Percentiles rank a stretch among this genome's conserved stretches.
phyloP scores from a whole-genome alignment of 1,140 invertebrate species.

The Zaprionus ghesquierei region DNA sequence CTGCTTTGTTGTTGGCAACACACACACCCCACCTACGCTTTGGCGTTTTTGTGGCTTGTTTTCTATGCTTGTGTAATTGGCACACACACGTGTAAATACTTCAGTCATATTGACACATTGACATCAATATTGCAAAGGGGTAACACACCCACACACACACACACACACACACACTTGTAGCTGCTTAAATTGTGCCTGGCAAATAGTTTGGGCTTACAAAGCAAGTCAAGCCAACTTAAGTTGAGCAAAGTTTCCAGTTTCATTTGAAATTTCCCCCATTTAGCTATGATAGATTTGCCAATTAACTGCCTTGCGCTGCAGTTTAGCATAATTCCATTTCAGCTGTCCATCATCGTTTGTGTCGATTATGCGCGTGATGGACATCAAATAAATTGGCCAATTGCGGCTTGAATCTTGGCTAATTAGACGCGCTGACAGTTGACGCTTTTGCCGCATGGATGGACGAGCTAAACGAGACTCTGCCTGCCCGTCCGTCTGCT shows the following conservation, averaged over 20 bases:
- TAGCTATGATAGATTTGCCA: background rate
- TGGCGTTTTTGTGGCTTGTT: conserved; percentile 25
- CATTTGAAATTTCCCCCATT: background rate
- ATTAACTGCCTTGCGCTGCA: background rate
- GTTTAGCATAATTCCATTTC: background rate
- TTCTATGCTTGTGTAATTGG: conserved; percentile 71
- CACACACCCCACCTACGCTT: background rate
- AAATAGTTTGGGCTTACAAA: too few species aligned
- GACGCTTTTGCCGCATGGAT: too few species aligned
- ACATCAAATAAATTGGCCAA: conserved; percentile 37
- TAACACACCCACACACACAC: too few species aligned
- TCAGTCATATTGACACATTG: conserved; percentile 73
- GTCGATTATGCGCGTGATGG: conserved; percentile 23
- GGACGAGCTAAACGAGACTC: too few species aligned
- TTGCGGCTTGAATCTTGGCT: conserved; percentile 18
- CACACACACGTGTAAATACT: conserved; percentile 75
- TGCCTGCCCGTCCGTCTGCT: background rate
- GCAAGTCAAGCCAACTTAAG: too few species aligned
- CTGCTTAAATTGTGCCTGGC: too few species aligned
- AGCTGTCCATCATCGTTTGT: conserved; percentile 10
- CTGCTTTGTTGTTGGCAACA: conserved; percentile 45
- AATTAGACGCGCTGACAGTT: conserved; percentile 38
- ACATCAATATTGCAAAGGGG: conserved; percentile 25
- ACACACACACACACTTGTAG: too few species aligned
- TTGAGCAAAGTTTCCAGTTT: too few species aligned